Conservation (phyloP, 2,113 vertebrate genomes). For the Leucopternis melanops region DNA sequence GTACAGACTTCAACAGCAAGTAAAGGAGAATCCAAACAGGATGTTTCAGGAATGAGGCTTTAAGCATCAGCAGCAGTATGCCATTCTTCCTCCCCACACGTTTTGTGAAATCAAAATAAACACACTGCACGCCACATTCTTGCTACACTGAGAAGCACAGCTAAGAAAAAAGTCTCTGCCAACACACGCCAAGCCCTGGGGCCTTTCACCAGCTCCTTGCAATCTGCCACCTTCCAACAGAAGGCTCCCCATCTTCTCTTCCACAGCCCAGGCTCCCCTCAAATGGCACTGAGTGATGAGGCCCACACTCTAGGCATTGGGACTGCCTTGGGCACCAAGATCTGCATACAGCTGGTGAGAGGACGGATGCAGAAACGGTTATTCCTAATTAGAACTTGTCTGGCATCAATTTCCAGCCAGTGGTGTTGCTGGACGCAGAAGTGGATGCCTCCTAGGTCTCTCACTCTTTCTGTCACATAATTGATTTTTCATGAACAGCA, state of each 20-base stretch:
- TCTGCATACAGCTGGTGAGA: background rate
- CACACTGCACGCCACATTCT: background rate
- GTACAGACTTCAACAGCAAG: background rate
- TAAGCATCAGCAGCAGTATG: background rate
- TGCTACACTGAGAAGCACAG: background rate
- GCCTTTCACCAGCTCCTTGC: slow-evolving; percentile 22
- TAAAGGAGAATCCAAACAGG: background rate
- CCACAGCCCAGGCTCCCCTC: background rate
- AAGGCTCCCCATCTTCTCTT: background rate
- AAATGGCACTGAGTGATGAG: rapidly evolving
- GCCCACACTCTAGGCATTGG: rapidly evolving
- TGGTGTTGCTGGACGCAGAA: background rate
- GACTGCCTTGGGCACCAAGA: background rate
- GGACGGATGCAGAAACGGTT: background rate
- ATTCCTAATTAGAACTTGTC: slow-evolving; percentile 14
- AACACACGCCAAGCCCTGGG: background rate
- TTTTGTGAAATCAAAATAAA: background rate
- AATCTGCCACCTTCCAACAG: background rate
- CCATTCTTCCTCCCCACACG: background rate
- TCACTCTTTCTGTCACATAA: slow-evolving; percentile 24
- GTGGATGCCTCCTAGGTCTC: background rate
- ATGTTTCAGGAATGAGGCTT: background rate
- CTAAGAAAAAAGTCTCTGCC: background rate
- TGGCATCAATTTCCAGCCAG: slow-evolving; percentile 1
- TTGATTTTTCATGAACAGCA: slow-evolving; percentile 48